Base-by-base conservation (phyloP, 2,888 invertebrate genomes). In the Drepana falcataria region DNA sequence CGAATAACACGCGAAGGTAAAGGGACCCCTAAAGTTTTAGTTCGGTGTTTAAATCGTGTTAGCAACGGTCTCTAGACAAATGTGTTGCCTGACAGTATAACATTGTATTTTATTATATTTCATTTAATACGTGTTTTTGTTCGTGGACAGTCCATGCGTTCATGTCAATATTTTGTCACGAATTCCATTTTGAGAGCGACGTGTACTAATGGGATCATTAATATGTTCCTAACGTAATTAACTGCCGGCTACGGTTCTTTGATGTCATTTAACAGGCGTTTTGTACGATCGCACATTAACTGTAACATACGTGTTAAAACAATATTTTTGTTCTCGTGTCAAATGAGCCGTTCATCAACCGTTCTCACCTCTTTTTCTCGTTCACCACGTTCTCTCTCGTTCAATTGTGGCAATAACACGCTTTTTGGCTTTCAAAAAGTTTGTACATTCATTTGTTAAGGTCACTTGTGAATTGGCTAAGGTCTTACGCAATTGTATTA, bases 131-230 rank as follows among this genome's bases (percentile, higher is more conserved):
- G 73, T 78, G 73, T 83, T 85, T 84, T 85, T 84, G 74, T 71
- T 66, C 69, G 69, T 67, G 63, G 60, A 60, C 68, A 60, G 60
- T 59, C 64, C 57, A 57, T 63, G 64, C 64, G 51, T 59, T 78
- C 82, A 78, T 86, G 87, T 91, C 90, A 90, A 91, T 91, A 89
- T 88, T 89, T 84, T 91, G 90, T 91, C 91, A 91, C 89, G 88
- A 88, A 80, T 81, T 75, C 75, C 84, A 85, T n/a, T 87, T 85
- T 77, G 66, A 69, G 66, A 72, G 57, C 71, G 90, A 88, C 90
- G 77, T 81, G 66, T 77, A 91, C 83, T 86, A 90, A 91, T 89
- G 85, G 66, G 63, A 66, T 77, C 83, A 87, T 88, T 89, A 88
- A 88, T 88, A 83, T 81, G 77, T 77, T 83, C 83, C 79, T 85